phyloP scores from a whole-genome alignment of 2,888 invertebrate genomes.

The Alentia gelatinosa region DNA sequence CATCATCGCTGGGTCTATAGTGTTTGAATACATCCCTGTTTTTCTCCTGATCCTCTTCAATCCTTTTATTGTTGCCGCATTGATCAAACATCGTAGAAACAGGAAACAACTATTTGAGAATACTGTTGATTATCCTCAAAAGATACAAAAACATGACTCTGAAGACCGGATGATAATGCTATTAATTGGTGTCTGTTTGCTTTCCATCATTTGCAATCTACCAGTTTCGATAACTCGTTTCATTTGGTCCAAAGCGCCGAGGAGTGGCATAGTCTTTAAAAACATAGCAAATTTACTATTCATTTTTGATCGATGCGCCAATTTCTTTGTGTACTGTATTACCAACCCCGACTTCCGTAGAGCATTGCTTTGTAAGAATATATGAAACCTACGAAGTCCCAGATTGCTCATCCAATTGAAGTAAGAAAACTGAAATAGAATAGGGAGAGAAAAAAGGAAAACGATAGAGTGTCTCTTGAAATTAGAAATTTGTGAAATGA shows the following conservation, averaged over 20 bases:
- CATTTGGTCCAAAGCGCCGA: not conserved
- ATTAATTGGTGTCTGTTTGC: not conserved
- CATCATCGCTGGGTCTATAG: not conserved
- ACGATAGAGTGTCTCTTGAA: no score
- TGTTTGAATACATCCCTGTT: not conserved
- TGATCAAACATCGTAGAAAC: not conserved
- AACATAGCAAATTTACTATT: not conserved
- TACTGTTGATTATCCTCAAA: not conserved
- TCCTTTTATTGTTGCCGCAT: not conserved
- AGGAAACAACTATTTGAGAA: not conserved
- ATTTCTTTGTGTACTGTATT: not conserved
- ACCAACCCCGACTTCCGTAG: not conserved
- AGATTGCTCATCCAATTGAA: no score
- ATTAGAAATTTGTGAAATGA: no score
- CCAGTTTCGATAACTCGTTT: not conserved
- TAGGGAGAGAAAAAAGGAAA: no score
- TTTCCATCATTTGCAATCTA: not conserved
- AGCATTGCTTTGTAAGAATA: not conserved
- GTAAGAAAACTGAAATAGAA: no score
- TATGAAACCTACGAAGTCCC: no score
- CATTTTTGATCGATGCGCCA: not conserved
- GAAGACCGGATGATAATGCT: not conserved
- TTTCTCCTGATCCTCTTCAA: not conserved
- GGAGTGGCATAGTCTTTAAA: not conserved
- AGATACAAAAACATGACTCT: not conserved